Conservation (phyloP, 2,113 vertebrate species). For the Struthio camelus region DNA sequence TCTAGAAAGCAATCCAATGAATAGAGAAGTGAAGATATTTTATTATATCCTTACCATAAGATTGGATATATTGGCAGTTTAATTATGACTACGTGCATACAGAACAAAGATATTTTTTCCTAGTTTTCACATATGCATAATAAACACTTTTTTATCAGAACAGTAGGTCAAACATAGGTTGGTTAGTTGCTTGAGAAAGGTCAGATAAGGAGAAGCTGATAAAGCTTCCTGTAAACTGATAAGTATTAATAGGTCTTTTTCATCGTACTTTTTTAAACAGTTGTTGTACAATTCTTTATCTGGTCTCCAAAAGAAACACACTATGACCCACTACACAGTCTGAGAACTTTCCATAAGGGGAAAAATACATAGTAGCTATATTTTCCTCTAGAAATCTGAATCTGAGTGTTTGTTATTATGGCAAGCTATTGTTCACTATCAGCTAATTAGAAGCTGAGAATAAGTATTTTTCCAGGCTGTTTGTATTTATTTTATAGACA, state of each 20-base stretch:
- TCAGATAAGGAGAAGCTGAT: slow-evolving; percentile 19
- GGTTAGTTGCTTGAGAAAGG: not conserved
- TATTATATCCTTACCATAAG: not conserved
- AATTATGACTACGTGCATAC: not conserved
- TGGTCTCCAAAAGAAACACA: not conserved
- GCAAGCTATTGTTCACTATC: not conserved
- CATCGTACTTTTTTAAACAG: not conserved
- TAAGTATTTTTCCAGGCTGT: not conserved
- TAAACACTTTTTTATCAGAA: not conserved
- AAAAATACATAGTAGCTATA: not conserved
- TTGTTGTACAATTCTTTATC: not conserved
- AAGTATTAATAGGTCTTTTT: not conserved
- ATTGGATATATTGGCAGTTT: not conserved
- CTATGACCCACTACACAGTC: not conserved
- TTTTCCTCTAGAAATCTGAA: slow-evolving; percentile 24
- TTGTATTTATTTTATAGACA: slow-evolving; percentile 7
- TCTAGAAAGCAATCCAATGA: not conserved
- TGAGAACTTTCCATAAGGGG: not conserved
- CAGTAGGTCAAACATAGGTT: slow-evolving; percentile 7
- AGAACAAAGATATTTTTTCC: not conserved
- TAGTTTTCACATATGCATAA: not conserved
- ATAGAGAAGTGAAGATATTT: not conserved
- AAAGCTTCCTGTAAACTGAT: not conserved
- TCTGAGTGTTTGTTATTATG: not conserved
- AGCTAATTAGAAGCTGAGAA: not conserved